Evolutionary conservation across 2,888 invertebrate genomes (phyloP), one percentile per base, ranked within the genome.

Genomic region (Tipula lateralis): DNA sequence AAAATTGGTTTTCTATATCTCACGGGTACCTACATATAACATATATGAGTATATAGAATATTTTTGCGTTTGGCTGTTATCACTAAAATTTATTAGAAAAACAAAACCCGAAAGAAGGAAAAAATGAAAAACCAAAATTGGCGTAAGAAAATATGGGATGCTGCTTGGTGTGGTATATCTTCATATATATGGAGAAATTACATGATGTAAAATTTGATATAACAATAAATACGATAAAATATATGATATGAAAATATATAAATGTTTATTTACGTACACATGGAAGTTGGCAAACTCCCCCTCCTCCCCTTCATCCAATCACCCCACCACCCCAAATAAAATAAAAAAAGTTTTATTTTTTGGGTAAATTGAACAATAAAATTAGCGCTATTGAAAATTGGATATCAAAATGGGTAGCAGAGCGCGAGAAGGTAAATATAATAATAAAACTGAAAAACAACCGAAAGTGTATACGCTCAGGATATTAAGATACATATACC

Each of bases 311-410:
- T n/a, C n/a, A n/a, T n/a, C n/a, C n/a, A n/a, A n/a, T n/a, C n/a
- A 66, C 24, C 66, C 24, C 24, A 0, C 39, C 3, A 0, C n/a
- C n/a, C n/a, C n/a, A n/a, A n/a, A n/a, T 2, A 50, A 50, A 50
- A 50, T 7, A 50, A 6, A 19, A 19, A 19, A 19, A 24, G 19
- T 66, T 66, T 66, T 66, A 24, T 66, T 24, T 44, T 66, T 66
- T 9, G 24, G 24, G 24, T 66, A 66, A 66, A 66, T 66, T 66
- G 66, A 66, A 66, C 66, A 66, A 66, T 66, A 66, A 66, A 66
- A 66, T 66, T 66, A 66, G 24, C 66, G 66, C 66, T 66, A 66
- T 66, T 24, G 66, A 66, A 66, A 66, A 66, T 24, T 66, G 66
- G 19, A 24, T 24, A 66, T 66, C n/a, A 66, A 66, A 66, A 66